Conservation (phyloP, 1,140 invertebrate genomes). For the Lordiphosa mommai region DNA sequence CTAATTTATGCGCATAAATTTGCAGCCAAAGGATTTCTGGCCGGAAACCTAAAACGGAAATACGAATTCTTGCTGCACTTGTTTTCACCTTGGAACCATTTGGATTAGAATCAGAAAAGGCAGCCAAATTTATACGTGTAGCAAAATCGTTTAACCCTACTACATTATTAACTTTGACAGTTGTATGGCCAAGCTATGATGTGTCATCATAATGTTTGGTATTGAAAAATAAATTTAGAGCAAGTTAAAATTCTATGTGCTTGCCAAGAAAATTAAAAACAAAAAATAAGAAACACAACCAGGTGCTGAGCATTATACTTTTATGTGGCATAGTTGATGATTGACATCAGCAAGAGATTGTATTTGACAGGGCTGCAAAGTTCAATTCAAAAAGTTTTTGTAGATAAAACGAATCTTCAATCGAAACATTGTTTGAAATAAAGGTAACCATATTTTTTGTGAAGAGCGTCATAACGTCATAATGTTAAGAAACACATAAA, state of each 20-base stretch:
- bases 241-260: constrained; percentile 11
- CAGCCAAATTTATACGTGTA: constrained; percentile 30
- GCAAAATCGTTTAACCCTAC: constrained; percentile 24
- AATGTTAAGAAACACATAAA: no score
- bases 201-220: constrained; percentile 52
- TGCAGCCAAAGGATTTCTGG: constrained; percentile 11
- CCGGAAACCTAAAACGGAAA: constrained; percentile 15
- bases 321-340: constrained; percentile 50
- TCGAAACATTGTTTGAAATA: no score
- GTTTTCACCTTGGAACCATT: constrained; percentile 25
- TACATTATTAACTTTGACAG: constrained; percentile 51
- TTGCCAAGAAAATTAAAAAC: constrained; percentile 21
- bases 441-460: no score
- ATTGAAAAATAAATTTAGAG: constrained; percentile 52
- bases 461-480: no score
- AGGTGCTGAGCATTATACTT: constrained; percentile 47
- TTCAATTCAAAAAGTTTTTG: not conserved
- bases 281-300: no score
- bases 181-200: constrained; percentile 7
- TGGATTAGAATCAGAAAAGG: constrained; percentile 9
- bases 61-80: constrained; percentile 14
- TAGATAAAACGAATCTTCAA: no score
- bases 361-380: not conserved
- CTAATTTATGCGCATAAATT: constrained; percentile 44
- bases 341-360: constrained; percentile 47